A percentile compares a stretch with the other conserved stretches of the same genome.
These are phyloP conservation scores for Drosophila elegans DNA, from an alignment of 1,140 invertebrate genomes.

Conservation along the genomic window DNA sequence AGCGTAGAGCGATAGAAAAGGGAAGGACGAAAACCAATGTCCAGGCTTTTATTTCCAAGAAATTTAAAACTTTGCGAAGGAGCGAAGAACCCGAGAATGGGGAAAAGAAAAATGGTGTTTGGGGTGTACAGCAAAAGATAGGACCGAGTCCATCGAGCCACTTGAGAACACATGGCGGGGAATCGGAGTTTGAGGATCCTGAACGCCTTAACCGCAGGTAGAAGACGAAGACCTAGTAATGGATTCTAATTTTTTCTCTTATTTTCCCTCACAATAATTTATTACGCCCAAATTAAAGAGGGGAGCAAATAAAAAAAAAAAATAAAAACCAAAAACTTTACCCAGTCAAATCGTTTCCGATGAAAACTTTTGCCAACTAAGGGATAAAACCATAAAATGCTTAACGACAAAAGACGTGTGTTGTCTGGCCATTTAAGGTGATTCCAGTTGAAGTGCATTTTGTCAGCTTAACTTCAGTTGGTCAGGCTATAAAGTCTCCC, in stretches of 20 bases:
- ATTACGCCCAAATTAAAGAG: constrained; percentile 38
- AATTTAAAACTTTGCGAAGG: constrained; percentile 79
- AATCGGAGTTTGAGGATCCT: constrained; percentile 56
- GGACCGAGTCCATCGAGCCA: constrained; percentile 37
- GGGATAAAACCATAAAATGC: constrained; percentile 15
- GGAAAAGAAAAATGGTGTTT: constrained; percentile 63
- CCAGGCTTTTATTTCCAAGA: constrained; percentile 82
- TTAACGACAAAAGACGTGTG: constrained; percentile 45
- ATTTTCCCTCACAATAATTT: constrained; percentile 54
- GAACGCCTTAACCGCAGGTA: constrained; percentile 33
- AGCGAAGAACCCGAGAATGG: constrained; percentile 40
- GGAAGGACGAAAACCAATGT: constrained; percentile 80
- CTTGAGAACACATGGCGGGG: constrained; percentile 71
- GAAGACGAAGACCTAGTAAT: constrained; percentile 44
- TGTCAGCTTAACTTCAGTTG: constrained; percentile 61
- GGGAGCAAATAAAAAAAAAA: neutral
- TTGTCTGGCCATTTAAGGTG: constrained; percentile 66
- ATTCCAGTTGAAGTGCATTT: constrained; percentile 65
- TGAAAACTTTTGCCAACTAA: constrained; percentile 32
- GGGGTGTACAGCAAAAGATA: constrained; percentile 29
- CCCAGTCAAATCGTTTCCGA: constrained; percentile 33
- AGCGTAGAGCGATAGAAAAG: constrained; percentile 62
- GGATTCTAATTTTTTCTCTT: constrained; percentile 20
- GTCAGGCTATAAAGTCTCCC: constrained; percentile 32
- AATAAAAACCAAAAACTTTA: neutral